Evolutionary conservation across 2,888 invertebrate genomes (phyloP), one percentile per base, ranked within the genome.

Genomic region (Quadroppia sp.): DNA sequence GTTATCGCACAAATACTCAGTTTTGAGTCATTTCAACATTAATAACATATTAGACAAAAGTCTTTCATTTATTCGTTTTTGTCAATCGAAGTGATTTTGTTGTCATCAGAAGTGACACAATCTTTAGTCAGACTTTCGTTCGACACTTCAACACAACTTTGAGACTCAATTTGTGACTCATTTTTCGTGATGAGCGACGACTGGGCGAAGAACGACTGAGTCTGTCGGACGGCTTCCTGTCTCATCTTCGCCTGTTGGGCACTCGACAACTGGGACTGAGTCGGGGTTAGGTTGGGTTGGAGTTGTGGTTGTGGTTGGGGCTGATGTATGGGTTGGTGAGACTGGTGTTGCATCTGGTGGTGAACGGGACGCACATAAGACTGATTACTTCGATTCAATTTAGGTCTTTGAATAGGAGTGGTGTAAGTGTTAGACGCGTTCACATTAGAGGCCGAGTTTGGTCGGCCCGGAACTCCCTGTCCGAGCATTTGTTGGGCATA

Each of bases 171-270:
- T 67, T 67, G 67, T 13, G 42, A 67, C 11, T 67, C 67, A 23
- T 40, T 67, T 23, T 67, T 67, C 13, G 56, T 25, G 23, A 48
- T 25, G n/a, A 3, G 17, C 20, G 67, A 67, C 28, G 73, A 61
- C 48, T 77, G 77, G 40, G 76, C 75, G 72, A 79, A 79, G 72
- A 79, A 79, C 75, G 77, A 77, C 73, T 78, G 78, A 23, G 79
- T 79, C 69, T 77, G 76, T 70, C 78, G 78, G 59, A 79, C 76
- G 50, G 79, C 79, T 75, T 79, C 79, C 9, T 77, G 78, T 74
- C 79, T 72, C 73, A 78, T 75, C 73, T 79, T 78, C n/a, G 78
- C 78, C 69, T 79, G 77, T 71, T 79, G 78, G 13, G 78, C 78
- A n/a, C 77, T 76, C 15, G 78, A 77, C 71, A 79, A 75, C 73